Conservation (phyloP, 1,140 invertebrate species). For the Macrobrachium nipponense region DNA sequence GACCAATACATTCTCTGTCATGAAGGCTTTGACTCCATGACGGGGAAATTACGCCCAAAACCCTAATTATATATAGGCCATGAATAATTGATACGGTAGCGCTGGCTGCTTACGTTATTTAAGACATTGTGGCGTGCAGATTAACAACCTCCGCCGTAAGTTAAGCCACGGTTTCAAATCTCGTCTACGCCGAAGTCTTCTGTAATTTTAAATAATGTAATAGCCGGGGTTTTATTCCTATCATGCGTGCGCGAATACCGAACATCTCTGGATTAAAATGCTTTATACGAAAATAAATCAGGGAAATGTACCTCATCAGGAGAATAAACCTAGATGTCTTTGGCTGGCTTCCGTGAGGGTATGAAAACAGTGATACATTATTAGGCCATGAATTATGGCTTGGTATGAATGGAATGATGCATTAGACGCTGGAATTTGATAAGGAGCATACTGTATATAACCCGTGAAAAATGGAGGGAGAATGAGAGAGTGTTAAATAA, state of each 20-base stretch:
- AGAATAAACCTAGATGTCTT: too few species aligned
- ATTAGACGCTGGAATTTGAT: too few species aligned
- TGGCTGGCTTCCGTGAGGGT: too few species aligned
- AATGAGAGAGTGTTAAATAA: too few species aligned
- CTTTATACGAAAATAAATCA: slow-evolving; percentile 1
- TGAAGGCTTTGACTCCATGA: slow-evolving; percentile 11
- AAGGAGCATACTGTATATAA: too few species aligned
- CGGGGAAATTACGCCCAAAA: slow-evolving; percentile 1
- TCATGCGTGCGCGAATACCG: too few species aligned
- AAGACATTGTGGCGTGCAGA: neutral
- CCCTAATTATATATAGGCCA: slow-evolving; percentile 28
- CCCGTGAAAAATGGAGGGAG: too few species aligned
- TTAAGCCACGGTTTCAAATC: slow-evolving; percentile 2
- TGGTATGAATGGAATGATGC: too few species aligned
- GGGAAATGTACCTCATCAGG: too few species aligned
- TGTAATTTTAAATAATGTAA: slow-evolving; percentile 5
- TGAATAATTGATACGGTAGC: slow-evolving; percentile 9
- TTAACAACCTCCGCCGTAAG: neutral
- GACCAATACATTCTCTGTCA: slow-evolving; percentile 27
- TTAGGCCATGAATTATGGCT: too few species aligned
- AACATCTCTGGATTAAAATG: slow-evolving; percentile 6
- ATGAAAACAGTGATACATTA: too few species aligned
- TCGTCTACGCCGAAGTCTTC: neutral
- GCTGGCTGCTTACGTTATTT: slow-evolving; percentile 14
- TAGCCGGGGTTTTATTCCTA: neutral